Conservation (phyloP, 1,140 invertebrate species). For the Sinonovacula constricta region DNA sequence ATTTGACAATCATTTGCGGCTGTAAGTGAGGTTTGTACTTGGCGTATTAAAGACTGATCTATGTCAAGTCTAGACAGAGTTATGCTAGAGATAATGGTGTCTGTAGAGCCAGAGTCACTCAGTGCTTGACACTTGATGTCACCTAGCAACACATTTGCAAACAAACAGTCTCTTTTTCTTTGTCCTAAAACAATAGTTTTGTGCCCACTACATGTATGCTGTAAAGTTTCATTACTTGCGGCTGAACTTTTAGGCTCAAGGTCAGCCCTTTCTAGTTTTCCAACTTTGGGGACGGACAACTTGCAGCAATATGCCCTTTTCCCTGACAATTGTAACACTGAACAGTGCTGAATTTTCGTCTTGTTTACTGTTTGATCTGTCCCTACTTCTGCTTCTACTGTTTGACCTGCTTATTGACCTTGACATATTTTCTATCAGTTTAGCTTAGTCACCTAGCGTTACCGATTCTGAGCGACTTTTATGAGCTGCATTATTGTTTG, state of each 20-base stretch:
- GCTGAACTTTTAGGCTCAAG: not conserved
- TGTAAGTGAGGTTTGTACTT: not conserved
- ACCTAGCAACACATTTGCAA: not conserved
- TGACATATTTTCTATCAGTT: not conserved
- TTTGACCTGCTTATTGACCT: not conserved
- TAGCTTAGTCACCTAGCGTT: not conserved
- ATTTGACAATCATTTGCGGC: slow-evolving; percentile 23
- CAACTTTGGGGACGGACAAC: not conserved
- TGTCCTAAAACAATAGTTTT: not conserved
- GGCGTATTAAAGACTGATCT: not conserved
- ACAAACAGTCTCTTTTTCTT: not conserved
- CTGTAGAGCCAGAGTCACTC: not conserved
- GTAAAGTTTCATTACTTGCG: not conserved
- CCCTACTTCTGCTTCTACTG: slow-evolving; percentile 9
- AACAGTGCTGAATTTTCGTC: slow-evolving; percentile 1
- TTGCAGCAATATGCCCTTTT: slow-evolving; percentile 1
- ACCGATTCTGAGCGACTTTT: not conserved
- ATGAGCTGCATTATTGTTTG: not conserved
- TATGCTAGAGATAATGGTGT: not conserved
- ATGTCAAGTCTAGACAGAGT: not conserved
- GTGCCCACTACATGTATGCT: too few species aligned
- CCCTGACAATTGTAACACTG: not conserved
- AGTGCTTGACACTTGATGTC: not conserved
- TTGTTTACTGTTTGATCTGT: not conserved
- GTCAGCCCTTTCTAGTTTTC: not conserved